Conservation (phyloP, 2,113 vertebrate species). For the Varanus komodoensis region DNA sequence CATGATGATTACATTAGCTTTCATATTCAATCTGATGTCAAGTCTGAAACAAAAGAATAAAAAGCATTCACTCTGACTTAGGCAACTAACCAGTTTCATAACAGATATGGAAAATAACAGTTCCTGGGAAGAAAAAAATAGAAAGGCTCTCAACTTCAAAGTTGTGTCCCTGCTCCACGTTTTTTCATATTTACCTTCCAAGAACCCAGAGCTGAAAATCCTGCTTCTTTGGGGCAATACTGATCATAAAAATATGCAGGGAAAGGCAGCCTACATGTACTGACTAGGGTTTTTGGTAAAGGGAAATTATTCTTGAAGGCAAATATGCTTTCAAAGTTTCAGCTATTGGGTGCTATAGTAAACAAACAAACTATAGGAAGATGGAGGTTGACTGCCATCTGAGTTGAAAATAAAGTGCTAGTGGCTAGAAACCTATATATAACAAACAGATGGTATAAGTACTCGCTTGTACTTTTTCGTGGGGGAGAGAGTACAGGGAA, state of each 20-base stretch:
- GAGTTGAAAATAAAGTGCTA: constrained; percentile 30
- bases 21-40: constrained; percentile 17
- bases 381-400: not conserved
- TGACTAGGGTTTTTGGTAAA: not conserved
- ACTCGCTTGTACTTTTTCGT: not conserved
- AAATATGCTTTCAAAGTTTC: not conserved
- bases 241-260: accelerated
- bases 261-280: accelerated
- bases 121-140: not conserved
- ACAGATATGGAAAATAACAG: not conserved
- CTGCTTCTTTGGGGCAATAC: not conserved
- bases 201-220: not conserved
- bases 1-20: constrained; percentile 12
- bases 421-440: constrained; percentile 37
- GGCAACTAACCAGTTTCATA: constrained; percentile 25
- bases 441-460: constrained; percentile 38
- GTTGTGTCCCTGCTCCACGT: not conserved
- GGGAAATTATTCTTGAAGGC: not conserved
- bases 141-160: constrained; percentile 35
- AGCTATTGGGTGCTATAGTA: too few species aligned
- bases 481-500: too few species aligned
- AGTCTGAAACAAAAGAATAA: constrained; percentile 4
- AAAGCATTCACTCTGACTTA: constrained; percentile 28
- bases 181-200: constrained; percentile 29
- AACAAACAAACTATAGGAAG: not conserved